These are phyloP conservation scores for Eidolon dupreanum DNA, from an alignment of 2,797 vertebrate genomes.

Conservation along the genomic window DNA sequence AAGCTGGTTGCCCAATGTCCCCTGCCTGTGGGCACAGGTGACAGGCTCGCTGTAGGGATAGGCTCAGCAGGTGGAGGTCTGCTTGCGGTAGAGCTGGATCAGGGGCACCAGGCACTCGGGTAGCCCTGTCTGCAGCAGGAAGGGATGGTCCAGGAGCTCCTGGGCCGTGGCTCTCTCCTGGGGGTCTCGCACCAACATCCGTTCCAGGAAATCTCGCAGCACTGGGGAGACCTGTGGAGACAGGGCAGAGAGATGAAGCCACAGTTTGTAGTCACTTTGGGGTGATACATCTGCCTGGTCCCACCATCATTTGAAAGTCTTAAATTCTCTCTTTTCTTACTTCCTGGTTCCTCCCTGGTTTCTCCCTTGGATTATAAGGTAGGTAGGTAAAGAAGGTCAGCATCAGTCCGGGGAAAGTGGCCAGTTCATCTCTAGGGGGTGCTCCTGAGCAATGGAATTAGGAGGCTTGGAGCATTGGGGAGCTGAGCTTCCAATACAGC, in stretches of 20 bases:
- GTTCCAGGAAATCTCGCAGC: constrained; percentile 96
- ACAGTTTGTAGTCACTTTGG: neutral
- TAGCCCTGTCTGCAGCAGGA: constrained; percentile 96
- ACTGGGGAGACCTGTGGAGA: constrained; percentile 93
- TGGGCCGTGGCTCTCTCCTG: constrained; percentile 95
- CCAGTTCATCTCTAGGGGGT: neutral
- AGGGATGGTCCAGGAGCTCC: constrained; percentile 97
- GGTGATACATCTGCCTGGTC: neutral
- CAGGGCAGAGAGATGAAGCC: constrained; percentile 31
- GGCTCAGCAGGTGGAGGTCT: constrained; percentile 96
- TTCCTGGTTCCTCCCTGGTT: constrained; percentile 33
- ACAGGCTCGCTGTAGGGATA: constrained; percentile 60
- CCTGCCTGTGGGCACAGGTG: constrained; percentile 53
- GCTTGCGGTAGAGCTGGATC: constrained; percentile 97
- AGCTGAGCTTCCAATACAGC: neutral
- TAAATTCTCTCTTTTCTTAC: constrained; percentile 1
- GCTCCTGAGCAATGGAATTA: neutral
- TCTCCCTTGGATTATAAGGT: neutral
- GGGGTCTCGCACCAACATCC: constrained; percentile 96
- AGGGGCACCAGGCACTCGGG: constrained; percentile 97
- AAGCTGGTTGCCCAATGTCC: constrained; percentile 50
- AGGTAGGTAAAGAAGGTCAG: neutral
- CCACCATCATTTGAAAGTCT: neutral
- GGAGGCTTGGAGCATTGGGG: neutral
- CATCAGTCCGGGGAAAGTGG: neutral